These are phyloP conservation scores for Sciaenops ocellatus DNA, from an alignment of 2,797 vertebrate species.

Conservation along the genomic window DNA sequence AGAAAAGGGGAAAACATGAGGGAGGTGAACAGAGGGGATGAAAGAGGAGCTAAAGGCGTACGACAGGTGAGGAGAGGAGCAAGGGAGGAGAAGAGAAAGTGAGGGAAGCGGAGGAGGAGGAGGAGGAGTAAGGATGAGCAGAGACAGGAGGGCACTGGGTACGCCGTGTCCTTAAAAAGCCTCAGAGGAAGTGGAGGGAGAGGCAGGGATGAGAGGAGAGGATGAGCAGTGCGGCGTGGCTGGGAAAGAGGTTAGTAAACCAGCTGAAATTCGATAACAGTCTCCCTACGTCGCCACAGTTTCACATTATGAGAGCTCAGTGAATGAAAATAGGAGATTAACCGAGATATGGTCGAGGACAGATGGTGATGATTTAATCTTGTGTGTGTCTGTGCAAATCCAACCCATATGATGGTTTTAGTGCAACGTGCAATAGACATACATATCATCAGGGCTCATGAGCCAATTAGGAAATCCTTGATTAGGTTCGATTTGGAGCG, in stretches of 20 bases:
- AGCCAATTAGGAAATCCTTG: slow-evolving; percentile 69
- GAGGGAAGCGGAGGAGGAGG: slow-evolving; percentile 17
- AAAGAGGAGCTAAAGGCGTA: slow-evolving; percentile 12
- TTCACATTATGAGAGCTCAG: slow-evolving; percentile 70
- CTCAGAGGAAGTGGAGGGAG: slow-evolving; percentile 69
- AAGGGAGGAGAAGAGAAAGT: slow-evolving; percentile 35
- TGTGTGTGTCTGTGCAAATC: slow-evolving; percentile 64
- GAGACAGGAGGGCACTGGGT: slow-evolving; percentile 67
- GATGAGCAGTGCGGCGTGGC: slow-evolving; percentile 77
- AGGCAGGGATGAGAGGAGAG: slow-evolving; percentile 66
- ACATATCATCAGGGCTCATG: slow-evolving; percentile 44
- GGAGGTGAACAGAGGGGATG: slow-evolving; percentile 9
- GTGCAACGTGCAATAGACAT: slow-evolving; percentile 35
- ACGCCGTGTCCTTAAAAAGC: slow-evolving; percentile 77
- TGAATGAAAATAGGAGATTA: slow-evolving; percentile 80
- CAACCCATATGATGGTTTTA: slow-evolving; percentile 67
- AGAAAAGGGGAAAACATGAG: slow-evolving; percentile 11
- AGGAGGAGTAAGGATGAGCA: slow-evolving; percentile 34
- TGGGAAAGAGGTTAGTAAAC: slow-evolving; percentile 84
- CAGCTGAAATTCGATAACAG: slow-evolving; percentile 79
- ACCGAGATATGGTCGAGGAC: slow-evolving; percentile 70
- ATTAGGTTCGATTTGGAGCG: slow-evolving; percentile 52
- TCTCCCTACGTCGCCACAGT: slow-evolving; percentile 60
- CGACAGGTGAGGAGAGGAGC: slow-evolving; percentile 58
- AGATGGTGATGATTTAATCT: slow-evolving; percentile 78